Conservation (phyloP, 2,888 invertebrate genomes). For the Escarpia spicata region DNA sequence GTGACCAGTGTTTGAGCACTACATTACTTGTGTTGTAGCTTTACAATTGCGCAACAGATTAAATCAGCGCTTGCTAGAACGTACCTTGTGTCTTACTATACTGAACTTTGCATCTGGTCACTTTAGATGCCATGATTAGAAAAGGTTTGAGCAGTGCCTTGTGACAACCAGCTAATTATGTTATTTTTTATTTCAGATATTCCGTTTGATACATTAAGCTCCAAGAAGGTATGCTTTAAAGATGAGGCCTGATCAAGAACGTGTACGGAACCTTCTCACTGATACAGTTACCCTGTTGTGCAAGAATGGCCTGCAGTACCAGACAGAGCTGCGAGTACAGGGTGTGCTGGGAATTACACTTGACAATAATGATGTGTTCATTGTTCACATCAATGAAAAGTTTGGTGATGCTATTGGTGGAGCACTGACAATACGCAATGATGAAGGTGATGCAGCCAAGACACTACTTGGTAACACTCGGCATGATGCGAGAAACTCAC, state of each 20-base stretch:
- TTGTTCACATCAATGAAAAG: slow-evolving; percentile 17
- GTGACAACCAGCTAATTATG: not conserved
- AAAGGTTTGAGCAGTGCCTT: not conserved
- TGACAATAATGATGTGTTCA: slow-evolving; percentile 18
- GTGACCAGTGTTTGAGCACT: no score
- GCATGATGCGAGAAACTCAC: slow-evolving; percentile 1
- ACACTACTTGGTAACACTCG: not conserved
- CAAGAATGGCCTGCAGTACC: slow-evolving; percentile 21
- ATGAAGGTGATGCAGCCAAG: slow-evolving; percentile 10
- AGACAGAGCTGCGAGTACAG: slow-evolving; percentile 8
- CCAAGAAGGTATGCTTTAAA: not conserved
- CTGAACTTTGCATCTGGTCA: not conserved
- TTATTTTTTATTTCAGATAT: not conserved
- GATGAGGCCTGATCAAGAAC: slow-evolving; percentile 17
- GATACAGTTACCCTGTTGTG: slow-evolving; percentile 14
- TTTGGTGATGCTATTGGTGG: slow-evolving; percentile 20
- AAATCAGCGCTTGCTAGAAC: no score
- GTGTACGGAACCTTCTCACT: slow-evolving; percentile 17
- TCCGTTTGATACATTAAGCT: not conserved
- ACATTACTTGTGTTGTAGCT: no score
- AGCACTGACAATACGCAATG: not conserved
- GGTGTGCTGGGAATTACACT: slow-evolving; percentile 21
- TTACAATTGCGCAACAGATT: no score
- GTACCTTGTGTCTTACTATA: not conserved
- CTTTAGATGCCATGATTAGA: not conserved